phyloP scores from a whole-genome alignment of 2,797 vertebrate species.

The Sebastes baramenuke region DNA sequence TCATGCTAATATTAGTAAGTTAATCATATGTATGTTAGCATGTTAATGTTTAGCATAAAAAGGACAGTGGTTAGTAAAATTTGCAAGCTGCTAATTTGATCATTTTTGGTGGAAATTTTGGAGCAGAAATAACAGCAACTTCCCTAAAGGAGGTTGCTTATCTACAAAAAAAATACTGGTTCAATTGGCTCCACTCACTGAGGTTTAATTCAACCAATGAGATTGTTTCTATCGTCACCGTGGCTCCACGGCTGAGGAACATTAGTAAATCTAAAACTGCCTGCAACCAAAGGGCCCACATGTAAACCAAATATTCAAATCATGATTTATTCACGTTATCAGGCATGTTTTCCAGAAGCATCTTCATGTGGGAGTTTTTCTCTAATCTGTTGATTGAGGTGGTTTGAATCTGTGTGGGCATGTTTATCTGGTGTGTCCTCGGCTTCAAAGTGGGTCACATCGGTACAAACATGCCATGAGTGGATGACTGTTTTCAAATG shows the following conservation, averaged over 20 bases:
- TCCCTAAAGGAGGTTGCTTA: not conserved
- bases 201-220: not conserved
- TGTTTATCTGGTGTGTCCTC: not conserved
- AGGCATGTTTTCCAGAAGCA: slow-evolving; percentile 1
- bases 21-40: no score
- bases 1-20: no score
- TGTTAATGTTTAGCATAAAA: no score
- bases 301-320: not conserved
- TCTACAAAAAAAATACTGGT: not conserved
- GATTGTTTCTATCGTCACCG: not conserved
- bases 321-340: not conserved
- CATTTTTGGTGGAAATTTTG: no score
- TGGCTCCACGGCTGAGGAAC: not conserved
- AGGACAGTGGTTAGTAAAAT: no score
- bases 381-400: not conserved
- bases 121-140: not conserved
- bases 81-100: no score
- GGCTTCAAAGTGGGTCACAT: slow-evolving; percentile 11
- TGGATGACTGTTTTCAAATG: not conserved
- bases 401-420: not conserved
- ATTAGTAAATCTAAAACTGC: not conserved
- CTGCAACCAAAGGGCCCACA: not conserved
- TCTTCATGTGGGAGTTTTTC: not conserved
- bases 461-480: not conserved
- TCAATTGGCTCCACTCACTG: not conserved